These are phyloP conservation scores for Timema podura DNA, from an alignment of 2,888 invertebrate genomes.

Conservation along the genomic window DNA sequence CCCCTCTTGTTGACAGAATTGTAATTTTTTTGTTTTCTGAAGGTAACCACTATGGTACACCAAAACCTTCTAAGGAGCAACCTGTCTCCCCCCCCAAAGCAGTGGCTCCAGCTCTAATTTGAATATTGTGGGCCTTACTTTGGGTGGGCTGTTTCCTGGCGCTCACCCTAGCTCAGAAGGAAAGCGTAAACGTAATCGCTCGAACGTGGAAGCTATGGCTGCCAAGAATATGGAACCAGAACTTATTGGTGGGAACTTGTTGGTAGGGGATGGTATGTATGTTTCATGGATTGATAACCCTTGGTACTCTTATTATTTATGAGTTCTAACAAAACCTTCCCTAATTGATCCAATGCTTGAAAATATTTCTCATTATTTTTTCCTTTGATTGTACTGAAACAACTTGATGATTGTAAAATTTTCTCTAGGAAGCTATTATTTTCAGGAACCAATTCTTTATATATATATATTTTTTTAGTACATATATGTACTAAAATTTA, in stretches of 20 bases:
- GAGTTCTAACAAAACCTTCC: too few relatives aligned
- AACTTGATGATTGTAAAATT: too few relatives aligned
- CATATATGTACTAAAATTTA: too few relatives aligned
- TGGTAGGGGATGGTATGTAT: slow-evolving; percentile 14
- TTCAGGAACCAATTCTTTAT: neutral
- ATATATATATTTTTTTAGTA: neutral
- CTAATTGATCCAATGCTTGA: too few relatives aligned
- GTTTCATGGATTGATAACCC: neutral
- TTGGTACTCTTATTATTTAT: too few relatives aligned
- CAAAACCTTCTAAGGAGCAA: slow-evolving; percentile 48
- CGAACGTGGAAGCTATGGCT: slow-evolving; percentile 52
- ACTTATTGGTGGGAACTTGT: slow-evolving; percentile 18
- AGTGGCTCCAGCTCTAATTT: slow-evolving; percentile 29
- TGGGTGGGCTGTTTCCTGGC: slow-evolving; percentile 45
- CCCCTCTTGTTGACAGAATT: too few relatives aligned
- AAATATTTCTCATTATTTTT: too few relatives aligned
- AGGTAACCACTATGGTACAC: slow-evolving; percentile 60
- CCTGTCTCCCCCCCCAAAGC: slow-evolving; percentile 38
- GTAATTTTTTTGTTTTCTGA: slow-evolving; percentile 23
- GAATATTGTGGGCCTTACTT: slow-evolving; percentile 25
- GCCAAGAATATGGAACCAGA: slow-evolving; percentile 41
- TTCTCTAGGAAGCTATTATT: neutral
- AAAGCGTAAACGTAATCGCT: slow-evolving; percentile 51
- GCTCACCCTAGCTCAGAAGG: slow-evolving; percentile 52
- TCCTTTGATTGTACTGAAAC: too few relatives aligned